Conservation (phyloP, 2,113 vertebrate genomes). For the Stomatorhinus ivindoensis region DNA sequence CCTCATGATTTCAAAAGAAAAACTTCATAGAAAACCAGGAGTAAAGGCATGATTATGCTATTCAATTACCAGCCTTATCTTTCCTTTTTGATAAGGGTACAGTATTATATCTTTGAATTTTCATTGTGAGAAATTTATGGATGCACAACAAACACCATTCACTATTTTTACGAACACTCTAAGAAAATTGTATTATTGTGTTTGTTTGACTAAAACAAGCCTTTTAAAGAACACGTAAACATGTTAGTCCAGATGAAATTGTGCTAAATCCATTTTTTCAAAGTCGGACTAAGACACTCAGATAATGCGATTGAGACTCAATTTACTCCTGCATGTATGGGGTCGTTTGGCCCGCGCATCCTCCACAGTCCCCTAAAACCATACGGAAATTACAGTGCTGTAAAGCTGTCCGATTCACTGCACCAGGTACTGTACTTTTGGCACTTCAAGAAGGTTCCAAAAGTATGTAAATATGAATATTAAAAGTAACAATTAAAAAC, state of each 20-base stretch:
- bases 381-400: too few relatives aligned
- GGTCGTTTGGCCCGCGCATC: background rate
- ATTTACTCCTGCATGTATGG: background rate
- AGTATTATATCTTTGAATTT: background rate
- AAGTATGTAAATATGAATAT: too few relatives aligned
- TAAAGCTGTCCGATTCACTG: too few relatives aligned
- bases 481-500: too few relatives aligned
- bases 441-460: too few relatives aligned
- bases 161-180: background rate
- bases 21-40: background rate
- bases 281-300: background rate
- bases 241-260: background rate
- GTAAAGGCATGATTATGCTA: background rate
- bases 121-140: background rate
- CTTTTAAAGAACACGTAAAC: background rate
- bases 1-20: background rate
- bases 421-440: too few relatives aligned
- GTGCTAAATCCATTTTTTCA: background rate
- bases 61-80: background rate
- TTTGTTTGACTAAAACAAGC: background rate
- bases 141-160: background rate
- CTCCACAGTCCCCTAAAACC: background rate
- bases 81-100: background rate
- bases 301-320: background rate
- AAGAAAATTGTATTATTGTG: background rate